phyloP scores from a whole-genome alignment of 2,113 vertebrate genomes.

The Macaca mulatta region DNA sequence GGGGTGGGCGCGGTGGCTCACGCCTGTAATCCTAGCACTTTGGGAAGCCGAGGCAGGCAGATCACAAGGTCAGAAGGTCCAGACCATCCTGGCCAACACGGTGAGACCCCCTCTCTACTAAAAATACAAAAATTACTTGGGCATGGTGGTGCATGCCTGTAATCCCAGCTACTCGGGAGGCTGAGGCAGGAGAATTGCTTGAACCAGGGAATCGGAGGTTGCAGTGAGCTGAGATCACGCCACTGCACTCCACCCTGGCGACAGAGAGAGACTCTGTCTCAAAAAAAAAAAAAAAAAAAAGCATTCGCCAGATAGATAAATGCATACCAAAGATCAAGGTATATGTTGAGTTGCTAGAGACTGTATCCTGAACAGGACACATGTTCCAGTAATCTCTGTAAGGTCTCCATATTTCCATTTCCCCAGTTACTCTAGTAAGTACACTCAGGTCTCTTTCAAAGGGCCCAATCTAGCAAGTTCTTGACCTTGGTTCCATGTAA shows the following conservation, averaged over 20 bases:
- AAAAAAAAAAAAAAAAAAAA: not conserved
- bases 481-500: not conserved
- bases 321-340: not conserved
- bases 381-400: not conserved
- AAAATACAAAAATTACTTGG: too few relatives aligned
- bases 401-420: not conserved
- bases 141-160: too few relatives aligned
- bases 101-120: too few relatives aligned
- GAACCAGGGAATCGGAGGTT: too few relatives aligned
- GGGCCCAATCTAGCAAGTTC: not conserved
- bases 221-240: too few relatives aligned
- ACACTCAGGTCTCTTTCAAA: not conserved
- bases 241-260: too few relatives aligned
- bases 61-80: too few relatives aligned
- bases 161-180: too few relatives aligned
- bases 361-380: not conserved
- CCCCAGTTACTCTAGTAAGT: not conserved
- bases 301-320: not conserved
- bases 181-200: too few relatives aligned
- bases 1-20: not conserved
- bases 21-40: too few relatives aligned
- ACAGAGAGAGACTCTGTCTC: too few relatives aligned
- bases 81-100: too few relatives aligned
- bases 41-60: rapidly evolving
- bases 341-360: not conserved